phyloP scores from a whole-genome alignment of 1,140 invertebrate genomes.

The Anadara kagoshimensis region DNA sequence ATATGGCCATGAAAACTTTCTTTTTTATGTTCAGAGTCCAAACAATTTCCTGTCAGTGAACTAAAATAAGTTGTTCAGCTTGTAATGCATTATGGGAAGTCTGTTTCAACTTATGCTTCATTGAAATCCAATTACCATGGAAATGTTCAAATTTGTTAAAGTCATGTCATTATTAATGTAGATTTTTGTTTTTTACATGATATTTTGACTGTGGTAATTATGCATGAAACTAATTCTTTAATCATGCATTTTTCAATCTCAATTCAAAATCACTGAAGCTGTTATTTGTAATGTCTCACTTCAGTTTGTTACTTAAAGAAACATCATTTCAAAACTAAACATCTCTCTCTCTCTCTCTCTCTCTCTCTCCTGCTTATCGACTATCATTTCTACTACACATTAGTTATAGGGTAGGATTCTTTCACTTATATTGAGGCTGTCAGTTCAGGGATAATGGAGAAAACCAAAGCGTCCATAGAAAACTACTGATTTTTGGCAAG shows the following conservation, averaged over 20 bases:
- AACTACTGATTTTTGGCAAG: too few relatives aligned
- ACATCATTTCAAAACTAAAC: neutral
- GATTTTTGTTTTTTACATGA: neutral
- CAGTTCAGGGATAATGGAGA: too few relatives aligned
- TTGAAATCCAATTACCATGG: neutral
- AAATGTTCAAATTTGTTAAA: neutral
- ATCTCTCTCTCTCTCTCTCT: constrained; percentile 4
- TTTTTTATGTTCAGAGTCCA: too few relatives aligned
- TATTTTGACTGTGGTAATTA: neutral
- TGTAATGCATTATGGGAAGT: neutral
- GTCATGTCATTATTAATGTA: neutral
- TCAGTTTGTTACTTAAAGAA: neutral
- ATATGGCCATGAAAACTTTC: too few relatives aligned
- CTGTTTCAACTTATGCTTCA: neutral
- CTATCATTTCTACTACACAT: too few relatives aligned
- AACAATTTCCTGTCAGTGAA: too few relatives aligned
- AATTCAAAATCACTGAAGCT: neutral
- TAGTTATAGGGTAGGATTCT: too few relatives aligned
- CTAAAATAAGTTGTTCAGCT: too few relatives aligned
- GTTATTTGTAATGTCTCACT: neutral
- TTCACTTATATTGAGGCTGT: too few relatives aligned
- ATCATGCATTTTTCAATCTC: neutral
- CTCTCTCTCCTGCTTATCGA: neutral
- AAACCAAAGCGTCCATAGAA: too few relatives aligned
- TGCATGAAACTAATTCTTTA: neutral